Evolutionary conservation across 2,797 vertebrate genomes (phyloP).

Genomic region (Urocyon cinereoargenteus): DNA sequence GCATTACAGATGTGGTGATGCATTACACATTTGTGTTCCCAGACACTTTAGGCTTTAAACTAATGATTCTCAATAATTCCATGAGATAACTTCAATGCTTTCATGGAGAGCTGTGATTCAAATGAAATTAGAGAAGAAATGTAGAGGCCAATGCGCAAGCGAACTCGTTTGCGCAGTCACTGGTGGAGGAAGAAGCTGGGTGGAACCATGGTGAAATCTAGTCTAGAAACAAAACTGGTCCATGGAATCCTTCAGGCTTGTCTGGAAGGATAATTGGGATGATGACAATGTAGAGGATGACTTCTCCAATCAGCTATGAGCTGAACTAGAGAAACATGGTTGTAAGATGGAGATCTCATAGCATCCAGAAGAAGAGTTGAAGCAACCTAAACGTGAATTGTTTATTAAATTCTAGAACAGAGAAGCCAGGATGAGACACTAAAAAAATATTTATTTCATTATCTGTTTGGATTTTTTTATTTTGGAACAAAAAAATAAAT

Average conservation of each 20-base stretch:
- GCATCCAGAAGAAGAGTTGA: constrained; percentile 77
- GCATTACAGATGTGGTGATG: no score
- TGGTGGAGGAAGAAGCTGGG: neutral
- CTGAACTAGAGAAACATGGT: constrained; percentile 99
- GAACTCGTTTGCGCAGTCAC: neutral
- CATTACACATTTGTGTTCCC: neutral
- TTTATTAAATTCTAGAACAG: constrained; percentile 69
- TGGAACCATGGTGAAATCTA: neutral
- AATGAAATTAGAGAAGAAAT: neutral
- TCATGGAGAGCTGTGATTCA: neutral
- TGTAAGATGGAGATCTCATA: constrained; percentile 99
- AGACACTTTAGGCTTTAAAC: neutral
- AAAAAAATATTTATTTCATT: constrained; percentile 78
- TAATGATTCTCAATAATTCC: neutral
- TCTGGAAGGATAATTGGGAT: no score
- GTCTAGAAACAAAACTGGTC: neutral
- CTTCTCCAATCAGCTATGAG: constrained; percentile 81
- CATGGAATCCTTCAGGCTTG: neutral
- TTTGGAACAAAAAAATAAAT: constrained; percentile 80
- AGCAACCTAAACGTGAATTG: constrained; percentile 81
- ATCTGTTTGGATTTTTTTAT: constrained; percentile 77
- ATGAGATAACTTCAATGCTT: neutral
- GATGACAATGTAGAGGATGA: no score
- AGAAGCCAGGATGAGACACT: constrained; percentile 37
- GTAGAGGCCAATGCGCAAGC: neutral